phyloP scores from a whole-genome alignment of 2,888 invertebrate genomes.

The Apamea anceps region DNA sequence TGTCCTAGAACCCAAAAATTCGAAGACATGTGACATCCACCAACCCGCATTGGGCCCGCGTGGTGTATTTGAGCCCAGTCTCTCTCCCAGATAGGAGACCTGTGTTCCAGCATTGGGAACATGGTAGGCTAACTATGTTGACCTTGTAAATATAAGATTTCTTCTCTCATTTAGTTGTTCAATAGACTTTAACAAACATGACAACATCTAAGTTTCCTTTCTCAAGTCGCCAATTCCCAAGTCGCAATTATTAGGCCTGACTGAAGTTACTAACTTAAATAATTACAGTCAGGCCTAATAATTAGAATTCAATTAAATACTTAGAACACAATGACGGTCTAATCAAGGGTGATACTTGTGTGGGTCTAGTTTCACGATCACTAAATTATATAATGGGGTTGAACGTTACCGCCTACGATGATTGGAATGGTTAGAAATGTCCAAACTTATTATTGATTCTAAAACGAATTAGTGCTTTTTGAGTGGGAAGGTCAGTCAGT shows the following conservation, averaged over 20 bases:
- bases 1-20: no score
- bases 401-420: background rate
- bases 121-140: no score
- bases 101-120: no score
- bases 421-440: background rate
- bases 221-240: background rate
- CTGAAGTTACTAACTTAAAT: background rate
- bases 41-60: no score
- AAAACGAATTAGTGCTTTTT: background rate
- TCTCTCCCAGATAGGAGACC: no score
- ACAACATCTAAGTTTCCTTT: background rate
- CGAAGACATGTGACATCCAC: no score
- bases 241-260: no score
- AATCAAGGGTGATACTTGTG: conserved; percentile 9
- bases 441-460: background rate
- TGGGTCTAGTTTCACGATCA: background rate
- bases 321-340: conserved; percentile 16
- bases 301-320: background rate
- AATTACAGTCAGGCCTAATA: background rate
- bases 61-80: no score
- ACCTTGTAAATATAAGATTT: background rate
- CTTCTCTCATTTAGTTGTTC: background rate
- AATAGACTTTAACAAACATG: background rate
- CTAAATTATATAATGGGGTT: conserved; percentile 7
- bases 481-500: background rate